Percentiles rank a stretch among this genome's conserved stretches.
Evolutionary conservation across 2,113 vertebrate species (phyloP).

Genomic region (Eptesicus fuscus): DNA sequence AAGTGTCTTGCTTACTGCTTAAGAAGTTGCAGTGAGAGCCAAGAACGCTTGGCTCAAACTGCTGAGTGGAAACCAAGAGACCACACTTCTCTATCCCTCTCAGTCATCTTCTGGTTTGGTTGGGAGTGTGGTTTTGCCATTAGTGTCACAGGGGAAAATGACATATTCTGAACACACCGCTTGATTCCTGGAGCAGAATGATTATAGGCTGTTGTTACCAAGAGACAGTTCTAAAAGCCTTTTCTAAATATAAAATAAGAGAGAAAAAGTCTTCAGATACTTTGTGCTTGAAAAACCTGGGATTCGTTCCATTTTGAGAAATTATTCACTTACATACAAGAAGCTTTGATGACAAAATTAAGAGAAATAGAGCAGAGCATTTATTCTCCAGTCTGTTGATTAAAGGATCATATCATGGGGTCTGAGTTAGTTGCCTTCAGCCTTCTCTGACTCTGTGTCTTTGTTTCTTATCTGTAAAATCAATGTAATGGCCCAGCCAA

Average conservation of each 20-base stretch:
- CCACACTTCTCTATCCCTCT: conserved; percentile 31
- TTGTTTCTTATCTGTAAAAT: background rate
- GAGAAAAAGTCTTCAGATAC: background rate
- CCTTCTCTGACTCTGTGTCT: background rate
- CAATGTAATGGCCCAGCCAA: background rate
- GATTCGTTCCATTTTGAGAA: background rate
- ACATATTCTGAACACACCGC: conserved; percentile 47
- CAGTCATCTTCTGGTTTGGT: conserved; percentile 36
- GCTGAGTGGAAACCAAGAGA: conserved; percentile 48
- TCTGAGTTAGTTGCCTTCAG: background rate
- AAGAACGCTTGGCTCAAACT: conserved; percentile 40
- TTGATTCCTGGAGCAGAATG: conserved; percentile 64
- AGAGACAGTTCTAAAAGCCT: conserved; percentile 42
- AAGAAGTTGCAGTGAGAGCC: conserved; percentile 14
- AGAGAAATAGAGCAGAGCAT: background rate
- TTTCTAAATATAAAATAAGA: conserved; percentile 66
- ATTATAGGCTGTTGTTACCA: conserved; percentile 58
- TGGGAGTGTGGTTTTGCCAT: conserved; percentile 63
- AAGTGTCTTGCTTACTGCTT: conserved; percentile 46
- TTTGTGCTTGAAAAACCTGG: conserved; percentile 32
- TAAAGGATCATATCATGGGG: background rate
- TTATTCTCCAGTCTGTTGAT: background rate
- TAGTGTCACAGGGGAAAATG: conserved; percentile 67
- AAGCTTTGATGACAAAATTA: background rate
- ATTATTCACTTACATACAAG: background rate